phyloP scores from a whole-genome alignment of 2,113 vertebrate genomes.

The Lota lota region DNA sequence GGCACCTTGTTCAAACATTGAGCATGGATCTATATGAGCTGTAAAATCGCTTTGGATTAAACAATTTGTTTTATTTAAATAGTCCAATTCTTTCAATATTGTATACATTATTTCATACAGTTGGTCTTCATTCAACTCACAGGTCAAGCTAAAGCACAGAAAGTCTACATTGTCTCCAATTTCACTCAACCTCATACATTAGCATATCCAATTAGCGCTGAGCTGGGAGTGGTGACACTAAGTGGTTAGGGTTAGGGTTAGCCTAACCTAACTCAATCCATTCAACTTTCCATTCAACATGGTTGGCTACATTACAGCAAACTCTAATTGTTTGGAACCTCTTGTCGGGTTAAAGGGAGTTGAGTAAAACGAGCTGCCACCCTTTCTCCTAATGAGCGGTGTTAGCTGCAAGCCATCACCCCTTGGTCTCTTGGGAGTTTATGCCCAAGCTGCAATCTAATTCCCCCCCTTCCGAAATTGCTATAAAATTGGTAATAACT shows the following conservation, averaged over 20 bases:
- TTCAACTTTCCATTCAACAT: conserved; percentile 54
- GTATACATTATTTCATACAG: too few relatives aligned
- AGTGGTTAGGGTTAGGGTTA: too few relatives aligned
- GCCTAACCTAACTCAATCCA: too few relatives aligned
- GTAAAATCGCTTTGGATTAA: too few relatives aligned
- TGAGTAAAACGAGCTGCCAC: not conserved
- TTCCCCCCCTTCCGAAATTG: conserved; percentile 29
- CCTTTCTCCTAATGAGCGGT: not conserved
- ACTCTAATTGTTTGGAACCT: not conserved
- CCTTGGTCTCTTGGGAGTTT: not conserved
- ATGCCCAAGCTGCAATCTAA: too few relatives aligned
- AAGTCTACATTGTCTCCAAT: not conserved
- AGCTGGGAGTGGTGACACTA: conserved; percentile 40
- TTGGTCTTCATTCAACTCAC: too few relatives aligned
- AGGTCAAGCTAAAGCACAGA: too few relatives aligned
- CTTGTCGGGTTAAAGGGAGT: not conserved
- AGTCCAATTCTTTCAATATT: too few relatives aligned
- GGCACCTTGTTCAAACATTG: too few relatives aligned
- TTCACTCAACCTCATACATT: conserved; percentile 17
- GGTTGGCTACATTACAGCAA: conserved; percentile 45
- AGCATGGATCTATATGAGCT: too few relatives aligned
- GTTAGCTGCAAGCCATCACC: not conserved
- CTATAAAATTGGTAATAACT: conserved; percentile 49
- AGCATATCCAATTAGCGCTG: conserved; percentile 52
- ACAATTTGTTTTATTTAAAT: too few relatives aligned